phyloP scores from a whole-genome alignment of 2,888 invertebrate genomes.

The Lissocephala sabroskyi region DNA sequence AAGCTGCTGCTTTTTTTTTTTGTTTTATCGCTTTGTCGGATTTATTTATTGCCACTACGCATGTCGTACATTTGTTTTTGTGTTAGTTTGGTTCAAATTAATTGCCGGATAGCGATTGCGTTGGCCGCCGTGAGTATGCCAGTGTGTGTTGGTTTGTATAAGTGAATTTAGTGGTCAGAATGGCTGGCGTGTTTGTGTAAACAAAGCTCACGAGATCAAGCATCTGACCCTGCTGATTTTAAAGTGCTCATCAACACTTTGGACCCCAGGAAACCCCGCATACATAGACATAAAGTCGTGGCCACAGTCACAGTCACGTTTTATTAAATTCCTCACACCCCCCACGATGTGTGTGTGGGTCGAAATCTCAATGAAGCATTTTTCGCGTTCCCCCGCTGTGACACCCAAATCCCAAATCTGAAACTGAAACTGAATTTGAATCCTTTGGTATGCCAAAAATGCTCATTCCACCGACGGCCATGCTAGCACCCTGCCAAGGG shows the following conservation, averaged over 20 bases:
- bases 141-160: too few species aligned
- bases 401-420: neutral
- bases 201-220: too few species aligned
- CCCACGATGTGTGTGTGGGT: neutral
- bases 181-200: too few species aligned
- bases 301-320: neutral
- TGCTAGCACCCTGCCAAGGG: too few species aligned
- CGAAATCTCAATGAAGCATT: neutral
- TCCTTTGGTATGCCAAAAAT: conserved; percentile 17
- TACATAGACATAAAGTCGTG: too few species aligned
- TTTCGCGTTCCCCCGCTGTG: conserved; percentile 13
- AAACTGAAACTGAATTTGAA: neutral
- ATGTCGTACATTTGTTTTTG: conserved; percentile 9
- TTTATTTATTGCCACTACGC: conserved; percentile 24
- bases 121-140: too few species aligned
- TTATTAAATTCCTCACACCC: conserved; percentile 17
- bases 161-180: conserved; percentile 10
- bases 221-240: too few species aligned
- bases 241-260: too few species aligned
- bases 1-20: conserved; percentile 14
- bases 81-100: conserved; percentile 5
- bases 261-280: too few species aligned
- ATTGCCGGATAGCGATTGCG: conserved; percentile 20
- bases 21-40: conserved; percentile 1
- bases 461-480: conserved; percentile 17